Evolutionary conservation across 1,140 invertebrate species (phyloP).

Genomic region (Achatina immaculata): DNA sequence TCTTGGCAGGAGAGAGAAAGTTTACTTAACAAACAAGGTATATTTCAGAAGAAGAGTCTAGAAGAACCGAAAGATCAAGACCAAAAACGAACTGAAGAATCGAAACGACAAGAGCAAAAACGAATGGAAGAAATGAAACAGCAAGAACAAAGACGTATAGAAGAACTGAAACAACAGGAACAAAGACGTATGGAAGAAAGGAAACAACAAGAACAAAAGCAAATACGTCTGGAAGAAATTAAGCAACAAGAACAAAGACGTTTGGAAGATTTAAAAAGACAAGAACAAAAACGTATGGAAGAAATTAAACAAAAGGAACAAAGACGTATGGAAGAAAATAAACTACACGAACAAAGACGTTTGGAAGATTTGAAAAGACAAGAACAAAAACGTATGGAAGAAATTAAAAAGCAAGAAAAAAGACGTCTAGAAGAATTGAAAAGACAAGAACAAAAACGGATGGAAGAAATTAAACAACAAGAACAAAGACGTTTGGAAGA

Average conservation of each 20-base stretch:
- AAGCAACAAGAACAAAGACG: neutral
- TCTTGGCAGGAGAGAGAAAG: neutral
- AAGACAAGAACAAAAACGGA: neutral
- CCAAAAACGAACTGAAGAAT: neutral
- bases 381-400: neutral
- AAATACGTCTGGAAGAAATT: neutral
- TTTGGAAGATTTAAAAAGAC: neutral
- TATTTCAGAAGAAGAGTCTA: neutral
- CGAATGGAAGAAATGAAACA: no score
- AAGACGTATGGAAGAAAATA: neutral
- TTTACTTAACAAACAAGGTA: neutral
- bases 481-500: neutral
- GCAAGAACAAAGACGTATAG: no score
- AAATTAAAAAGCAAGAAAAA: neutral
- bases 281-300: slow-evolving; percentile 4
- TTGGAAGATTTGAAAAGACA: neutral
- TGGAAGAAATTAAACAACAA: neutral
- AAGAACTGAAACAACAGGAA: no score
- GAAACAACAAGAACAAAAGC: neutral
- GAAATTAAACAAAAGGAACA: neutral
- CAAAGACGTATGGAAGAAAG: no score
- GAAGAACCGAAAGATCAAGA: neutral
- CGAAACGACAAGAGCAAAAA: neutral
- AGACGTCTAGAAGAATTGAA: neutral
- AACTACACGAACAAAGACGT: neutral